Base-by-base conservation (phyloP, 2,113 vertebrate genomes). In the Proteles cristata region DNA sequence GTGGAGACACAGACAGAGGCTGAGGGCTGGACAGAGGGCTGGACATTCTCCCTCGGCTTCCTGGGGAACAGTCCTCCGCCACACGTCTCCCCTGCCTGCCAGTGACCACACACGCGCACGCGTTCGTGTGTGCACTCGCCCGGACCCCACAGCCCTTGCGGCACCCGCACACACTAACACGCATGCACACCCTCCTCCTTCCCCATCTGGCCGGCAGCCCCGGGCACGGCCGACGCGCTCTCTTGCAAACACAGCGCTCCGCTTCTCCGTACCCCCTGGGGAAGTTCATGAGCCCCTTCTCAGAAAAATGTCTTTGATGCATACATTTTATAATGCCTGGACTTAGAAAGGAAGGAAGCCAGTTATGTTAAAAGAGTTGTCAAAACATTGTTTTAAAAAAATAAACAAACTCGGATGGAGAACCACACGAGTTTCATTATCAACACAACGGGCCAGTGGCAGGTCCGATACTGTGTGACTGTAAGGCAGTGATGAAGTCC, bases 211-310 rank as follows among this genome's bases (percentile, higher is more conserved):
- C 45, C 33, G 1, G 33, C 81, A 31, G 31, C 84, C 10, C 6
- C 0, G 16, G 48, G 11, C 63, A 23, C 0, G 0, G 23, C 23
- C 0, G 0, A 11, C 2, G n/a, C 16, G 0, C 16, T 55, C 77
- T 28, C 50, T 65, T 43, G 23, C 25, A 58, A 87, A 45, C 10
- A 25, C 4, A 16, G 7, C 16, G 26, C 89, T 48, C n/a, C 17
- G 58, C 77, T 53, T 63, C 26, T n/a, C 80, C 12, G 19, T 14
- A 63, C 45, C 88, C 69, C 84, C 79, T 7, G 33, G 65, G 53
- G 23, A 45, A 90, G 45, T 31, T 12, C 81, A 63, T 0, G 1
- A 53, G 79, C 31, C 74, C 68, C 71, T 94, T 35, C 39, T 84
- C 84, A 63, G 63, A 82, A 74, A 14, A 12, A 77, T 21, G 26